Evolutionary conservation across 2,888 invertebrate genomes (phyloP).

Genomic region (Pristionchus japonicus): DNA sequence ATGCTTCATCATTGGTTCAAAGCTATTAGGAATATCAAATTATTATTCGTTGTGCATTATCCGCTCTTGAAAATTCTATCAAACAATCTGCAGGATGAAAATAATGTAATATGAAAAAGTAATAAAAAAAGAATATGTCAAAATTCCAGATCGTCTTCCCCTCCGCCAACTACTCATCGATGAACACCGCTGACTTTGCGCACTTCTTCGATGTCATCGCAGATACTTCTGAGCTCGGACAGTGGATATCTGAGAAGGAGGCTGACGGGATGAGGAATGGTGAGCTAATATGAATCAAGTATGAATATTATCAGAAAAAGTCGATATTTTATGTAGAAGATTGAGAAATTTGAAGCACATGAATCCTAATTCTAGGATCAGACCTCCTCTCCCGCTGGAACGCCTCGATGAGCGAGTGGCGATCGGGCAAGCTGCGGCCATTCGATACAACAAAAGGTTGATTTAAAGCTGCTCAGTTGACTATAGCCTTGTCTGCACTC

Average conservation of each 20-base stretch:
- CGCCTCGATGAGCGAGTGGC: constrained; percentile 57
- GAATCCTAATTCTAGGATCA: constrained; percentile 2
- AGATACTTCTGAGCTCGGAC: constrained; percentile 52
- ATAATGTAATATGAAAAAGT: no score
- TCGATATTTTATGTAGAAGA: no score
- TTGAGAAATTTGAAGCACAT: no score
- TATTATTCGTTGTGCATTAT: no score
- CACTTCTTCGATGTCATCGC: constrained; percentile 53
- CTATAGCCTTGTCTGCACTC: no score
- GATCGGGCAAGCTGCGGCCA: constrained; percentile 52
- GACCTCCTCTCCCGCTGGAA: constrained; percentile 54
- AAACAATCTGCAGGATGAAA: not conserved
- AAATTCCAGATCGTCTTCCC: constrained; percentile 30
- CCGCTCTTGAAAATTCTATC: not conserved
- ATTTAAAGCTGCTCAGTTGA: no score
- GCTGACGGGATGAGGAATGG: constrained; percentile 15
- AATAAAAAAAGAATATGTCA: no score
- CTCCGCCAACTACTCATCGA: constrained; percentile 14
- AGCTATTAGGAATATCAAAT: no score
- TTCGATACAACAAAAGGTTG: not conserved
- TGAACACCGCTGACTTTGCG: constrained; percentile 49
- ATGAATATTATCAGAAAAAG: not conserved
- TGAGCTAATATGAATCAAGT: not conserved
- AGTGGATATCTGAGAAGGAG: constrained; percentile 53
- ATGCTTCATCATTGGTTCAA: no score